Base-by-base conservation (phyloP, 1,140 invertebrate species). In the Zaprionus kolodkinae region DNA sequence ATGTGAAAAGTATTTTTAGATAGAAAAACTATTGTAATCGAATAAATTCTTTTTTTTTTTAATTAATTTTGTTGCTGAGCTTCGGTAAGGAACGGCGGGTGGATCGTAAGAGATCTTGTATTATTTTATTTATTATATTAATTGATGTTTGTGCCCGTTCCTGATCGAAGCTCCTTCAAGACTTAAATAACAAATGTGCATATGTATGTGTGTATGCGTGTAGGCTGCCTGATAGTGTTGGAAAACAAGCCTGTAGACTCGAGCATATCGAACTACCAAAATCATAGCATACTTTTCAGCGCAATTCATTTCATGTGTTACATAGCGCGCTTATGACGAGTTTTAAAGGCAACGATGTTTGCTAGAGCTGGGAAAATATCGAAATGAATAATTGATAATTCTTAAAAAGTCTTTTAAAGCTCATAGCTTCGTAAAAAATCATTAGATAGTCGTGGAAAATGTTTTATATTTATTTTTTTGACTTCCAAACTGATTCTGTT, bases 1-100 rank as follows among this genome's bases (percentile, higher is more conserved):
- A 52, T 76, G 65, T 74, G 66, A 74, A 87, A 71, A 81, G 6
- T 30, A 69, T 82, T 63, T 73, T 74, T 52, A 77, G 54, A 63
- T 77, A 68, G 77, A 82, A 79, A 76, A 87, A 79, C 68, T 60
- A 76, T 65, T 40, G 13, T 57, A 67, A 50, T 33, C 30, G 27
- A 35, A 35, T 35, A 35, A 30, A 0, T 30, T 30, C 27, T 30
- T 3, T 36, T 61, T 35, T 30, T 15, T 15, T 15, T 15, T 11
- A 17, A n/a, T 10, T 9, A 27, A 4, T 65, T 27, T 54, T 36
- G 33, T 43, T 50, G 17, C 17, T 9, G n/a, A 61, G 57, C 36
- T 38, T 36, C 52, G 55, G 35, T 59, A 65, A 65, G 17, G 13
- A 30, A 45, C 40, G n/a, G n/a, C 1, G 7, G 10, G 2, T 9